Evolutionary conservation across 2,113 vertebrate genomes (phyloP), one percentile per base, ranked within the genome.

Genomic region (Galbula dea): DNA sequence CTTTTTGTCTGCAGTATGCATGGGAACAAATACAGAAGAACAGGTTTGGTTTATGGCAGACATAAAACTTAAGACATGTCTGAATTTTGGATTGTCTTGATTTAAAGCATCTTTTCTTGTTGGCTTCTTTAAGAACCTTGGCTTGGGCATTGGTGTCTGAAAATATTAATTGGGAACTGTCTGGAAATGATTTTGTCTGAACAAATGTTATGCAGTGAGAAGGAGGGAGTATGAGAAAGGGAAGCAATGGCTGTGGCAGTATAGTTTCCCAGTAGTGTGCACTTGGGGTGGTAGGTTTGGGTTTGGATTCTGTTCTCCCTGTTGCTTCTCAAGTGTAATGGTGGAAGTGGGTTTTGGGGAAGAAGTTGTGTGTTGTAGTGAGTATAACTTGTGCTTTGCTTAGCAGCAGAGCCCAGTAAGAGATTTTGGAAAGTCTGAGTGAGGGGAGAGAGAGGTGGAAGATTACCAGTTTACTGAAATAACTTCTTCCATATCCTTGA

Each of bases 11-110:
- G 24, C 14, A 23, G 18, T 51, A 62, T 89, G 69, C 5, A 10
- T 67, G 69, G 57, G 45, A 96, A 54, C 79, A 90, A 88, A 79
- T 75, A 57, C 55, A 92, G 88, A 89, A 81, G 59, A 77, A 61
- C 20, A 78, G 46, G 32, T 77, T 88, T 24, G 5, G 80, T 75
- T 72, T 74, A 55, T 96, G 71, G 96, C 82, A 88, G 66, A 58
- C 77, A 12, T 82, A 76, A 69, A 82, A 89, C n/a, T n/a, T n/a
- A n/a, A n/a, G n/a, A n/a, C n/a, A n/a, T n/a, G n/a, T n/a, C n/a
- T n/a, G n/a, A n/a, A n/a, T 78, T 94, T 45, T 82, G 29, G 20
- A 55, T 41, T 61, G 30, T 49, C 39, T 86, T 67, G 1, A n/a
- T 58, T 65, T 89, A 65, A 91, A 57, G 23, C 41, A 15, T 68